Base-by-base conservation (phyloP, 2,797 vertebrate species). In the Acipenser ruthenus region DNA sequence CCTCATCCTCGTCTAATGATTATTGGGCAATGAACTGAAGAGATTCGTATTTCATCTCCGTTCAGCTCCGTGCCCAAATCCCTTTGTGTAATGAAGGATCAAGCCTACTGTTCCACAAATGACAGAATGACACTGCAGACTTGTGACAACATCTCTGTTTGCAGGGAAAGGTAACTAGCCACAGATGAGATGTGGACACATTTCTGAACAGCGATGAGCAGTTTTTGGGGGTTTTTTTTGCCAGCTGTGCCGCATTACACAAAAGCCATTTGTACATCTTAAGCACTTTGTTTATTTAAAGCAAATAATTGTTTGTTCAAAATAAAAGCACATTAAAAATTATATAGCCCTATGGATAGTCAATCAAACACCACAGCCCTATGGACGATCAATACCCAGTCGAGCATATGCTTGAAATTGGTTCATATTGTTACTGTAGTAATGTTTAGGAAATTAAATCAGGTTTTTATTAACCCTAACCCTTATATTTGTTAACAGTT, bases 131-230 rank as follows among this genome's bases (percentile, higher is more conserved):
- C 72, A 72, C 72, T 73, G 74, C 67, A 83, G 83, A 79, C 80
- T 37, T 76, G 82, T 88, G 73, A 79, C 82, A 84, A 80, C 84
- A 86, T 79, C 83, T 84, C 86, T 83, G 84, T 88, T 88, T 87
- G 82, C 80, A 79, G 81, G 75, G 77, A 88, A 83, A 79, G 79
- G 82, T 83, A 84, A 85, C 76, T 74, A 90, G 89, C 85, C 85
- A 86, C 80, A 87, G 85, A 87, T 79, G 80, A 83, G 81, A 74
- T 78, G 77, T 72, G 83, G 71, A 78, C 75, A 79, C 64, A 73
- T 86, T 82, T 83, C 77, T 84, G 76, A 80, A 85, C 73, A 79
- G 80, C 47, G 59, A 62, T 7, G 37, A 18, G 18, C 60, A 10
- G 2, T 18, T 18, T 18, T 18, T 18, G 18, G 1, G 18, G 1